Base-by-base conservation (phyloP, 2,888 invertebrate genomes). In the Trichogramma dendrolimi region DNA sequence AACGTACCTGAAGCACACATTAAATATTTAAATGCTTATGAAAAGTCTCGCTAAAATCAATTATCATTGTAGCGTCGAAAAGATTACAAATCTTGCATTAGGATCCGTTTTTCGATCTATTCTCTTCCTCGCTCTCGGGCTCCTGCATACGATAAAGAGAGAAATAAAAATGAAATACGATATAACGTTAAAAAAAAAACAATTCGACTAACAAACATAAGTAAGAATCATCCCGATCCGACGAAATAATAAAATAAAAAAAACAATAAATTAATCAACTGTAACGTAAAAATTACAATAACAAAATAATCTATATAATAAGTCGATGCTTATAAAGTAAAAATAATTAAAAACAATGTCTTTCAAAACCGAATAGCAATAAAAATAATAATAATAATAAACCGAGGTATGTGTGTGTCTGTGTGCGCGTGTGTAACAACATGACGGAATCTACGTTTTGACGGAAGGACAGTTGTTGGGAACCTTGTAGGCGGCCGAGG, bases 391-490 rank as follows among this genome's bases (percentile, higher is more conserved):
- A 48, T 48, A 48, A 48, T 48, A 48, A 11, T 48, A 6, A 48
- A 14, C 48, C 48, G 48, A 48, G 27, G 48, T 14, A 14, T 48
- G 27, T 48, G 47, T 14, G 27, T 11, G 48, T 6, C 11, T 48
- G 48, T 48, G 11, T 48, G 14, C 6, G 47, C 2, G 48, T 5
- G 11, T 48, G 27, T 48, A 5, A 4, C 8, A 7, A 1, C 48
- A 48, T 48, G 2, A 6, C 27, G 48, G 6, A 41, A 7, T 48
- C 43, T 54, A 64, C 1, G 64, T 59, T 59, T 62, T 64, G 4
- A 59, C 62, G 11, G 53, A 58, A 43, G 59, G 50, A 54, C 50
- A 59, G 41, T 63, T 60, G 38, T 60, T 63, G 38, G 55, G 44
- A 41, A 64, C 61, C 42, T 59, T 62, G 46, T 61, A 59, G 1